Base-by-base conservation (phyloP, 2,113 vertebrate genomes). In the Perognathus longimembris region DNA sequence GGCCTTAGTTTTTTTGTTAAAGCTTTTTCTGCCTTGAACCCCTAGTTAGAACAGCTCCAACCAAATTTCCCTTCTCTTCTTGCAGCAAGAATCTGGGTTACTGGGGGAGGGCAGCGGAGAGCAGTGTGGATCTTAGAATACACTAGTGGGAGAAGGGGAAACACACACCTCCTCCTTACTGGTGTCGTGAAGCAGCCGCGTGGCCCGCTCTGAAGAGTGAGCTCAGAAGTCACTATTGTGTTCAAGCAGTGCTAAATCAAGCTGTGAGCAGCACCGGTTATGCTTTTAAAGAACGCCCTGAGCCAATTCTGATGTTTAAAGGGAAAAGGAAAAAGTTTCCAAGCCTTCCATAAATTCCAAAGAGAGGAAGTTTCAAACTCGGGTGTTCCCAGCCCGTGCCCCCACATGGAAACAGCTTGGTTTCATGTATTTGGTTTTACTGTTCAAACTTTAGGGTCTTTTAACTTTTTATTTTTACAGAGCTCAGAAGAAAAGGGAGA, bases 161-260 rank as follows among this genome's bases (percentile, higher is more conserved):
- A 86, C 84, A 74, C 86, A 66, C 63, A 69, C 40, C 73, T 73
- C 40, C 73, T 73, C 45, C 97, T 98, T 97, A 97, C 97, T 97
- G 96, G 98, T 97, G 97, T 95, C 95, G 97, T 97, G 98, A 98
- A 98, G 97, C 96, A 97, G 97, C 96, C 98, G 98, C 97, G 97
- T 97, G 95, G 93, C 92, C 97, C 96, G 97, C 97, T 98, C 98
- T 95, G 95, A 98, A 98, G 98, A 97, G 94, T 96, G 95, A 94
- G 96, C 97, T 98, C 98, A 98, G 98, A 98, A 98, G 98, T 98
- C 97, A 94, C 96, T 95, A 97, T 97, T 98, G 97, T 98, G 96
- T 97, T 98, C 97, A 93, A 96, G 97, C 95, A 95, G 95, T 94
- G 98, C 97, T 98, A 98, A 98, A 98, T 98, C 98, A 98, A 97